phyloP scores from a whole-genome alignment of 2,113 vertebrate genomes.

The Planiliza haematocheilus region DNA sequence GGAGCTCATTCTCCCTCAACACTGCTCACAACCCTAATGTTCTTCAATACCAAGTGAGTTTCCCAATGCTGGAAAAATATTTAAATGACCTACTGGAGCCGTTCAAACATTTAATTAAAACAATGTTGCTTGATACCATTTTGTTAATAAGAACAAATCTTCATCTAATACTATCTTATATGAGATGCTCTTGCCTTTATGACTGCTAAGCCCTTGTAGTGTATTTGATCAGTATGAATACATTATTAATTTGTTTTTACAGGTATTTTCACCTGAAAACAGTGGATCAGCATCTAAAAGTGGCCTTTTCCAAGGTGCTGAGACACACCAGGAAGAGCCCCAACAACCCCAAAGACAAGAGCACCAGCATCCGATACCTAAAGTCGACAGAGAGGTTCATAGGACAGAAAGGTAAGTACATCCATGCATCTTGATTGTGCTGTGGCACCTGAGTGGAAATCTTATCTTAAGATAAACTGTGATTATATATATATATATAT shows the following conservation, averaged over 20 bases:
- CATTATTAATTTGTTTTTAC: not conserved
- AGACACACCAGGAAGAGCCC: slow-evolving; percentile 99
- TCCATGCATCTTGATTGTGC: not conserved
- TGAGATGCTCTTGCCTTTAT: not conserved
- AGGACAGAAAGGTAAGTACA: slow-evolving; percentile 93
- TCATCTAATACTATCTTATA: not conserved
- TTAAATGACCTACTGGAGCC: too few species aligned
- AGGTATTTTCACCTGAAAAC: slow-evolving; percentile 98
- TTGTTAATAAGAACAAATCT: not conserved
- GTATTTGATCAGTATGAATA: not conserved
- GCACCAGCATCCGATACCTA: slow-evolving; percentile 97
- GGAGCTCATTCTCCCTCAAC: slow-evolving; percentile 98
- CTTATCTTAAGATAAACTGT: not conserved
- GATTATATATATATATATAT: not conserved
- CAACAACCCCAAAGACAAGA: slow-evolving; percentile 98
- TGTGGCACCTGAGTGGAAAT: slow-evolving; percentile 6
- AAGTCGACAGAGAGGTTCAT: slow-evolving; percentile 93
- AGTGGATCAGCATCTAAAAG: slow-evolving; percentile 97
- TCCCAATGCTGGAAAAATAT: not conserved
- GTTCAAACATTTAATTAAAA: not conserved
- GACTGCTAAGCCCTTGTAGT: not conserved
- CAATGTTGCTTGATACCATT: not conserved
- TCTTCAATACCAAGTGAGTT: slow-evolving; percentile 99
- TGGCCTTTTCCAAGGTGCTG: slow-evolving; percentile 98
- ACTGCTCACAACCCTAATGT: slow-evolving; percentile 97